Conservation (phyloP, 53 echinoderm and acorn worm species). For the Glandiceps talaboti region DNA sequence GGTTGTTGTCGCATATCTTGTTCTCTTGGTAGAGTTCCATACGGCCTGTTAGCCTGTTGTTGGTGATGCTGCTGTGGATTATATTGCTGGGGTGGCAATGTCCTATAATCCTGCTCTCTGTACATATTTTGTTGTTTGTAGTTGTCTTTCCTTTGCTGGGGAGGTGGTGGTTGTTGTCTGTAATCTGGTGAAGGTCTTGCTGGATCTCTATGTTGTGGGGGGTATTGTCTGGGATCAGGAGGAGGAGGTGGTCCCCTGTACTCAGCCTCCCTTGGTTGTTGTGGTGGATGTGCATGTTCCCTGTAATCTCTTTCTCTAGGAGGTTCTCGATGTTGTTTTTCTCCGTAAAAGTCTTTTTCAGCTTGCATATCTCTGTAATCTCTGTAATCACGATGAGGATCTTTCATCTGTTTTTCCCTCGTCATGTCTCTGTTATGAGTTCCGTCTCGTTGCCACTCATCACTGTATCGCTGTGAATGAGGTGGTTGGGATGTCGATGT, state of each 20-base stretch:
- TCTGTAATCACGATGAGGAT: not conserved
- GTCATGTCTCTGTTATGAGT: conserved; percentile 9
- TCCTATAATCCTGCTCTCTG: conserved; percentile 7
- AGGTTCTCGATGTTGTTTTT: not conserved
- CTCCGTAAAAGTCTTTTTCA: not conserved
- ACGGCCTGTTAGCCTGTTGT: not conserved
- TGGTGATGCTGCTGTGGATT: conserved; percentile 2
- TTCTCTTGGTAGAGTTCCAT: conserved; percentile 18
- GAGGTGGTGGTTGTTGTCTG: conserved; percentile 17
- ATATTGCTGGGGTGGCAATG: conserved; percentile 7
- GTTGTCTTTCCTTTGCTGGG: conserved; percentile 9
- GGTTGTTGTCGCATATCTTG: conserved; percentile 6
- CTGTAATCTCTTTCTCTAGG: not conserved
- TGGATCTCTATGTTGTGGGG: conserved; percentile 5
- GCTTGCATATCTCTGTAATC: not conserved
- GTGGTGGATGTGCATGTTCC: conserved; percentile 3
- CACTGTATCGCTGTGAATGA: not conserved
- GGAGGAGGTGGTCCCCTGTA: conserved; percentile 7
- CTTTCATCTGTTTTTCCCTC: not conserved
- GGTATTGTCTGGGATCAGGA: conserved; percentile 5
- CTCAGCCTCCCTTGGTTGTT: conserved; percentile 3
- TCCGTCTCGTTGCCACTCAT: not conserved
- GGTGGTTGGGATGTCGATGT: conserved; percentile 15
- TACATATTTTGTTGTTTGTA: not conserved
- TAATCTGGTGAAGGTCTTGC: conserved; percentile 5